phyloP scores from a whole-genome alignment of 2,888 invertebrate genomes.

The Taphrorychus bicolor region DNA sequence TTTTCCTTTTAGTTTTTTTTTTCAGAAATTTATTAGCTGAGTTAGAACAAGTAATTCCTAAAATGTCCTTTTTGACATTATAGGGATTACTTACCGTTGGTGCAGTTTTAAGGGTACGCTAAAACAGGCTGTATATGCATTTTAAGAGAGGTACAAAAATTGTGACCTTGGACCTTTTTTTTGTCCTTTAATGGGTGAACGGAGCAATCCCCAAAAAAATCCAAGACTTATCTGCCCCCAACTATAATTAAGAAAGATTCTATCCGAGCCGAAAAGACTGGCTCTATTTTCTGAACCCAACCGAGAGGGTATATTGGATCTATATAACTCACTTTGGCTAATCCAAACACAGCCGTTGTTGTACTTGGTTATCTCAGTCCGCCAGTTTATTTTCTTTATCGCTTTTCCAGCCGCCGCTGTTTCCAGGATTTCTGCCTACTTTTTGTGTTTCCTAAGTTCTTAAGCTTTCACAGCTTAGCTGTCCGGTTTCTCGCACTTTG shows the following conservation, averaged over 20 bases:
- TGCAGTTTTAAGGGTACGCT: no score
- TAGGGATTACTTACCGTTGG: no score
- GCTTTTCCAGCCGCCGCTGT: constrained; percentile 28
- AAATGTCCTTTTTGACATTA: no score
- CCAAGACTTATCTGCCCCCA: no score
- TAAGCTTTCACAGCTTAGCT: constrained; percentile 34
- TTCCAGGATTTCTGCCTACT: constrained; percentile 37
- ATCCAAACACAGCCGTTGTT: constrained; percentile 38
- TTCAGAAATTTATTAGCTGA: no score
- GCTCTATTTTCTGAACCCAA: constrained; percentile 4
- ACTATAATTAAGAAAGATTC: constrained; percentile 4
- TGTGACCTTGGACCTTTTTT: no score
- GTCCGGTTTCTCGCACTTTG: constrained; percentile 21
- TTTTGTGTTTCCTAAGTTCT: constrained; percentile 39
- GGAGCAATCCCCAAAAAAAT: no score
- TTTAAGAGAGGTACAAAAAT: no score
- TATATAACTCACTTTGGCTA: constrained; percentile 39
- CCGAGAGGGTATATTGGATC: constrained; percentile 27
- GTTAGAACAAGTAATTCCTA: no score
- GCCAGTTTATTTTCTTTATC: constrained; percentile 41
- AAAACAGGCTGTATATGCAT: no score
- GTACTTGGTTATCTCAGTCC: constrained; percentile 38
- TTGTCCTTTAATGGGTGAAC: no score
- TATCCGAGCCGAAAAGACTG: neutral
- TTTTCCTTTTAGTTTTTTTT: no score